Evolutionary conservation across 2,888 invertebrate species (phyloP).

Genomic region (Leptopilina syphax): DNA sequence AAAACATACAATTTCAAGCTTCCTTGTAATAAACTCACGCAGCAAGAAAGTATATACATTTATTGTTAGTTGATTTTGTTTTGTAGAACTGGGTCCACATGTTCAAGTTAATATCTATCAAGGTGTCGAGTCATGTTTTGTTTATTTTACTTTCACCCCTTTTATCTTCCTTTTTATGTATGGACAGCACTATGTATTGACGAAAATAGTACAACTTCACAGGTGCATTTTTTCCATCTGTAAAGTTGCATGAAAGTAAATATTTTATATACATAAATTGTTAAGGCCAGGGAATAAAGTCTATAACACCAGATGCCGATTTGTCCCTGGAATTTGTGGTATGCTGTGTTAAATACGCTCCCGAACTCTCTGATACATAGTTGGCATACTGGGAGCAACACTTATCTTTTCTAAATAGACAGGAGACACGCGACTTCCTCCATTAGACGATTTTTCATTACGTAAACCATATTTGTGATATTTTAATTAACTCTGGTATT

Average conservation of each 20-base stretch:
- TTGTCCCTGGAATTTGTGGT: conserved; percentile 51
- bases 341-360: conserved; percentile 24
- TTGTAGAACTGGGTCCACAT: neutral
- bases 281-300: too few species aligned
- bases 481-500: conserved; percentile 8
- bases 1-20: conserved; percentile 68
- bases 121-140: neutral
- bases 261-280: too few species aligned
- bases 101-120: neutral
- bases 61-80: neutral
- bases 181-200: neutral
- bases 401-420: conserved; percentile 15
- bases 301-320: conserved; percentile 42
- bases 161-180: too few species aligned
- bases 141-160: too few species aligned
- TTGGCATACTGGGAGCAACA: neutral
- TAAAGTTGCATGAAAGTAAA: too few species aligned
- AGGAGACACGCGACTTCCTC: conserved; percentile 32
- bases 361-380: conserved; percentile 4
- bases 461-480: neutral
- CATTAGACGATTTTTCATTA: conserved; percentile 20
- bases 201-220: too few species aligned
- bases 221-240: too few species aligned
- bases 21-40: conserved; percentile 62
- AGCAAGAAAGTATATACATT: neutral